Evolutionary conservation across 2,888 invertebrate genomes (phyloP).

Genomic region (Lasioglossum lativentre): DNA sequence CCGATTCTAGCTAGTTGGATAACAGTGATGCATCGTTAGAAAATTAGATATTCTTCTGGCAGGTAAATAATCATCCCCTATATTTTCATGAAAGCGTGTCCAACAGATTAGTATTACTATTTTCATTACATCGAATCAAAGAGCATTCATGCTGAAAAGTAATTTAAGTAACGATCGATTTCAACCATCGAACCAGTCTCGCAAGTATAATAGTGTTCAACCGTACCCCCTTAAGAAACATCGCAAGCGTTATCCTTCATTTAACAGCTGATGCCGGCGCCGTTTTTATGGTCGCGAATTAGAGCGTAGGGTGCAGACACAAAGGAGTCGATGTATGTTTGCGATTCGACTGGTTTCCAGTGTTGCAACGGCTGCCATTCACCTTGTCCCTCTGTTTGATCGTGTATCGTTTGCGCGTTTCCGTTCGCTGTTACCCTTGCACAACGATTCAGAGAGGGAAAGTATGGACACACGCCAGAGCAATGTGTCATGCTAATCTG

Average conservation of each 20-base stretch:
- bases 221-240: neutral
- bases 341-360: neutral
- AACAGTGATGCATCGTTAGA: neutral
- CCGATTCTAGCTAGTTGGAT: neutral
- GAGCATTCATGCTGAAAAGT: neutral
- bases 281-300: neutral
- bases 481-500: slow-evolving; percentile 11
- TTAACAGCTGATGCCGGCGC: neutral
- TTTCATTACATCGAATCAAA: neutral
- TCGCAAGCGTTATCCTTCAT: neutral
- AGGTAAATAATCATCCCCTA: neutral
- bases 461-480: neutral
- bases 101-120: neutral
- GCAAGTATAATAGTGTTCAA: neutral
- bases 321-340: slow-evolving; percentile 12
- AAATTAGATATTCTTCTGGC: neutral
- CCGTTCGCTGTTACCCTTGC: slow-evolving; percentile 6
- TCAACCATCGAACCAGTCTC: neutral
- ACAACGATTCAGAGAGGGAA: neutral
- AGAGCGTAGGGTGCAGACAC: slow-evolving; percentile 3
- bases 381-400: slow-evolving; percentile 18
- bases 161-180: neutral
- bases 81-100: neutral
- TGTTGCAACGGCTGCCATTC: slow-evolving; percentile 6
- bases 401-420: neutral